phyloP scores from a whole-genome alignment of 1,140 invertebrate species.

The Periplaneta americana region DNA sequence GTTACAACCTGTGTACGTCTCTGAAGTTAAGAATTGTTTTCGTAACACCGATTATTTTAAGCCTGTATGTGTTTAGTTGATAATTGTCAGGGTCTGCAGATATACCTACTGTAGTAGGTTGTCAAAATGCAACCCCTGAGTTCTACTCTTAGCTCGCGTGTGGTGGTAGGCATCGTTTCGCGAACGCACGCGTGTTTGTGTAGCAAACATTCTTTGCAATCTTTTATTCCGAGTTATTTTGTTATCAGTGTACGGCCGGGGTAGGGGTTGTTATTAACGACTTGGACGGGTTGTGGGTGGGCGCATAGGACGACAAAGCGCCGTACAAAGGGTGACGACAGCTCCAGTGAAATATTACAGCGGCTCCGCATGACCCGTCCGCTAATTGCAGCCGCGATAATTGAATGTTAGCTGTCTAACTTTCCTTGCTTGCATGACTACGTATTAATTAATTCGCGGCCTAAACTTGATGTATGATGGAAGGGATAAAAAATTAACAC shows the following conservation, averaged over 20 bases:
- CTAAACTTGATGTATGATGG: not conserved
- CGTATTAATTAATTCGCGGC: not conserved
- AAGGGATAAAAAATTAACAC: not conserved
- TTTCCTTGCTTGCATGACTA: not conserved
- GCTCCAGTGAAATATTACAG: not conserved
- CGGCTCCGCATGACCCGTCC: not conserved
- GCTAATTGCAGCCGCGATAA: not conserved
- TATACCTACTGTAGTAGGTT: too few relatives aligned
- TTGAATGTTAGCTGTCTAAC: not conserved
- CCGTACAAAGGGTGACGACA: not conserved
- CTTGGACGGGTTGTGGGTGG: not conserved
- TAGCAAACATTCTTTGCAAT: not conserved
- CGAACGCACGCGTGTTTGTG: not conserved
- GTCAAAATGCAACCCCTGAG: too few relatives aligned
- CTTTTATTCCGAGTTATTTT: not conserved
- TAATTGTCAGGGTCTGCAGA: too few relatives aligned
- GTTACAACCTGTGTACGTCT: too few relatives aligned
- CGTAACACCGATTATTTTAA: too few relatives aligned
- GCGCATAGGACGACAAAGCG: not conserved
- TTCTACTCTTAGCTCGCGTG: too few relatives aligned
- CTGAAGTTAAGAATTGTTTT: too few relatives aligned
- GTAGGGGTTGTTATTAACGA: not conserved
- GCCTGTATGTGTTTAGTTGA: too few relatives aligned
- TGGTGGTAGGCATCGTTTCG: too few relatives aligned
- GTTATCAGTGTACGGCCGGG: not conserved